Evolutionary conservation across 2,797 vertebrate species (phyloP).

Genomic region (Threskiornis aethiopicus): DNA sequence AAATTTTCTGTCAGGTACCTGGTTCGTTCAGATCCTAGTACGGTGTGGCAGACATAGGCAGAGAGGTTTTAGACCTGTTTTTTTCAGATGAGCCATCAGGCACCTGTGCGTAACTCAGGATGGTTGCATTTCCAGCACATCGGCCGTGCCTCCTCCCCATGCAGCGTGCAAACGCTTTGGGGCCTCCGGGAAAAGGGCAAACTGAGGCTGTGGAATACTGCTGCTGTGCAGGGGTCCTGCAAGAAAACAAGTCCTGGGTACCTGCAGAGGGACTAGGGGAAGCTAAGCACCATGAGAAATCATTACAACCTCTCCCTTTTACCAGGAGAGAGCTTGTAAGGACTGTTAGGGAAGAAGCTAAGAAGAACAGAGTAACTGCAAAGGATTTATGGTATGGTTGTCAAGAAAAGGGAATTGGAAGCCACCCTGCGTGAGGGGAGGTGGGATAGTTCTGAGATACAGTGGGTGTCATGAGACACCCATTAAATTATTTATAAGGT

Average conservation of each 20-base stretch:
- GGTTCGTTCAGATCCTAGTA: neutral
- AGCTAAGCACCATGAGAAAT: neutral
- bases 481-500: neutral
- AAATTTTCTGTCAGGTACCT: neutral
- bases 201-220: neutral
- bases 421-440: neutral
- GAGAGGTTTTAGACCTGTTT: neutral
- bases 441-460: neutral
- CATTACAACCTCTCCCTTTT: neutral
- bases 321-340: neutral
- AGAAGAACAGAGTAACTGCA: neutral
- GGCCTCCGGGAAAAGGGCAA: neutral
- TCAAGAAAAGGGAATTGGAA: neutral
- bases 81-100: neutral
- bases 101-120: neutral
- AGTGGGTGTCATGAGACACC: neutral
- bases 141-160: neutral
- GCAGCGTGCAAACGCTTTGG: accelerated
- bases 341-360: neutral
- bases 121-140: accelerated
- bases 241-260: neutral
- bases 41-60: accelerated
- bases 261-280: neutral
- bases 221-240: neutral
- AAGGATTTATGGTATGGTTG: neutral